Evolutionary conservation across 2,888 invertebrate genomes (phyloP).

Genomic region (Seladonia tumulorum): DNA sequence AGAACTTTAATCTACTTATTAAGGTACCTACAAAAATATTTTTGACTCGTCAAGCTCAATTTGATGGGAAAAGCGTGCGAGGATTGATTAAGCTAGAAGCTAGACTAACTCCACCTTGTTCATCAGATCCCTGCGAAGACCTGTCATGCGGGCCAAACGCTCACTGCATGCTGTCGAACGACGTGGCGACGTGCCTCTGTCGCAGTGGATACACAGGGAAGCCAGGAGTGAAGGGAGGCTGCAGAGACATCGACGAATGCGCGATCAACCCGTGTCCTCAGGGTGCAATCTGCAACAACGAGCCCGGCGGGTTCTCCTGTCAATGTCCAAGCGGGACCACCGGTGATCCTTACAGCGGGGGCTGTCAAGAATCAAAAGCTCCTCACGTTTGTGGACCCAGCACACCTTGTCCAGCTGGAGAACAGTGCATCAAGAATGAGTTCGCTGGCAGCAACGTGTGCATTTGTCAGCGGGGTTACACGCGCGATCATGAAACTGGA

Average conservation of each 20-base stretch:
- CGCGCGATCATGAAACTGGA: slow-evolving; percentile 90
- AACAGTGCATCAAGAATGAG: slow-evolving; percentile 93
- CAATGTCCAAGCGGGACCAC: slow-evolving; percentile 93
- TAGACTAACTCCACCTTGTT: neutral
- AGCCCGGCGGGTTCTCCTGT: slow-evolving; percentile 93
- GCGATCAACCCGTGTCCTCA: slow-evolving; percentile 91
- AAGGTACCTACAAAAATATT: too few species aligned
- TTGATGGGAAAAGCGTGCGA: neutral
- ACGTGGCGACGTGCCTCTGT: slow-evolving; percentile 93
- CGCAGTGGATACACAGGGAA: slow-evolving; percentile 92
- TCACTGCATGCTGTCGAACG: slow-evolving; percentile 94
- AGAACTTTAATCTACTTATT: too few species aligned
- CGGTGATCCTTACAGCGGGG: slow-evolving; percentile 92
- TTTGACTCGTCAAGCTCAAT: neutral
- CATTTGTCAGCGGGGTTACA: slow-evolving; percentile 94
- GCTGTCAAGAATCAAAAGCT: slow-evolving; percentile 88
- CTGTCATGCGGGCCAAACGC: slow-evolving; percentile 94
- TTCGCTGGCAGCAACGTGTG: slow-evolving; percentile 92
- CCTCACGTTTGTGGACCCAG: slow-evolving; percentile 90
- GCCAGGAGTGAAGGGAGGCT: slow-evolving; percentile 88
- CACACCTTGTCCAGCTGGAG: slow-evolving; percentile 93
- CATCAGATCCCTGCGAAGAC: slow-evolving; percentile 94
- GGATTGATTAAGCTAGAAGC: neutral
- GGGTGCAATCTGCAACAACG: slow-evolving; percentile 95
- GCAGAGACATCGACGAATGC: slow-evolving; percentile 96